These are phyloP conservation scores for Amphimedon queenslandica DNA, from an alignment of 37 sponge, comb jelly and placozoan species.

Conservation along the genomic window DNA sequence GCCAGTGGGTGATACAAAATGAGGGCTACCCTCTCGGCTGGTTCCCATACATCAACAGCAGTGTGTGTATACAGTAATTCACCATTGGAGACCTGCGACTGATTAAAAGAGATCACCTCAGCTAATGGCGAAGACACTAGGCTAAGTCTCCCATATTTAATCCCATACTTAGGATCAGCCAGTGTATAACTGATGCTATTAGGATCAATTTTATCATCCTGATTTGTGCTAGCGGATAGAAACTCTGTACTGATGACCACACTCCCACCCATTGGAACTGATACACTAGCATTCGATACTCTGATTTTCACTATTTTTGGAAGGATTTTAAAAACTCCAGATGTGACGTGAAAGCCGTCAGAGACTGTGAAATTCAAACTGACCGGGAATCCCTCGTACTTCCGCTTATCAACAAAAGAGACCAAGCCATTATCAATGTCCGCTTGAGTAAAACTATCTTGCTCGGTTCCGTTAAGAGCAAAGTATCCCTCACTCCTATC, in stretches of 20 bases:
- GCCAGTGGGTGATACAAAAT: neutral
- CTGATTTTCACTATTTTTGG: slow-evolving; percentile 7
- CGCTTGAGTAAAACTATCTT: neutral
- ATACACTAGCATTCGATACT: neutral
- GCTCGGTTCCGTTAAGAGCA: neutral
- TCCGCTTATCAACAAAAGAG: neutral
- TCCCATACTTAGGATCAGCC: neutral
- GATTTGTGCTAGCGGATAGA: slow-evolving; percentile 12
- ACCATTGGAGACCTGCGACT: slow-evolving; percentile 2
- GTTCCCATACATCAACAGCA: slow-evolving; percentile 39
- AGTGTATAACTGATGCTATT: neutral
- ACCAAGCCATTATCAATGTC: neutral
- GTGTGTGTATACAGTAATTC: slow-evolving; percentile 41
- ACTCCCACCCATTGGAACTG: neutral
- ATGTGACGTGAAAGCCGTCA: slow-evolving; percentile 2
- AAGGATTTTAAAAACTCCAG: neutral
- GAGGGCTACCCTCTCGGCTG: slow-evolving; percentile 21
- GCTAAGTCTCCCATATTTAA: slow-evolving; percentile 15
- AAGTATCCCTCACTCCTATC: neutral
- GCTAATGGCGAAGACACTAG: neutral
- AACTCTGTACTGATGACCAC: neutral
- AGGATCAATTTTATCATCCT: neutral
- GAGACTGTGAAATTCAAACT: slow-evolving; percentile 12
- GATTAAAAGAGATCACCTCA: slow-evolving; percentile 12
- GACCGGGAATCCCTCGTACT: neutral